phyloP scores from a whole-genome alignment of 2,797 vertebrate species.

The Petrocephalus schoutedeni region DNA sequence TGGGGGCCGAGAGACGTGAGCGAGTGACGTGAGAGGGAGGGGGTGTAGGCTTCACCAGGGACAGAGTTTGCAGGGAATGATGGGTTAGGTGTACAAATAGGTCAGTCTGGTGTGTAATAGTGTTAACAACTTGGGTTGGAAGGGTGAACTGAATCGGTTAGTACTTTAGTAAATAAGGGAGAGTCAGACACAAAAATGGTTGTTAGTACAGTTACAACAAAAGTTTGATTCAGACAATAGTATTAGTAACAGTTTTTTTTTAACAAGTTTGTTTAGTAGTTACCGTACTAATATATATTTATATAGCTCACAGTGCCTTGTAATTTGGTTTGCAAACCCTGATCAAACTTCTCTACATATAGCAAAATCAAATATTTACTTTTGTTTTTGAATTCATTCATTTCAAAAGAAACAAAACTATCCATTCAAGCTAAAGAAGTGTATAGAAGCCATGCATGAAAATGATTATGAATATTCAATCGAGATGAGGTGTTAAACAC shows the following conservation, averaged over 20 bases:
- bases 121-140: slow-evolving; percentile 42
- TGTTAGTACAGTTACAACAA: slow-evolving; percentile 41
- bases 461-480: slow-evolving; percentile 29
- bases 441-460: slow-evolving; percentile 38
- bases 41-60: background rate
- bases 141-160: slow-evolving; percentile 46
- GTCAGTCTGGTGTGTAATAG: slow-evolving; percentile 15
- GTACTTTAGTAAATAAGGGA: slow-evolving; percentile 50
- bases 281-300: slow-evolving; percentile 14
- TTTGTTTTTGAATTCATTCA: slow-evolving; percentile 18
- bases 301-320: background rate
- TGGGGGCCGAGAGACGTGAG: background rate
- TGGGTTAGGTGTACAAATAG: background rate
- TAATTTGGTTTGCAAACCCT: slow-evolving; percentile 40
- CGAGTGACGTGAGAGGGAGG: background rate
- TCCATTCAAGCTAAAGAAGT: slow-evolving; percentile 23
- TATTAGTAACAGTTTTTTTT: slow-evolving; percentile 34
- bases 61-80: background rate
- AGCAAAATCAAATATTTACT: slow-evolving; percentile 23
- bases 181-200: slow-evolving; percentile 51
- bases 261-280: slow-evolving; percentile 26
- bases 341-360: slow-evolving; percentile 23
- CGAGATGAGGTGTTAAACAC: background rate
- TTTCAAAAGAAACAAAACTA: slow-evolving; percentile 32
- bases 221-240: slow-evolving; percentile 26